Evolutionary conservation across 1,140 invertebrate species (phyloP).

Genomic region (Caenorhabditis inopinata): DNA sequence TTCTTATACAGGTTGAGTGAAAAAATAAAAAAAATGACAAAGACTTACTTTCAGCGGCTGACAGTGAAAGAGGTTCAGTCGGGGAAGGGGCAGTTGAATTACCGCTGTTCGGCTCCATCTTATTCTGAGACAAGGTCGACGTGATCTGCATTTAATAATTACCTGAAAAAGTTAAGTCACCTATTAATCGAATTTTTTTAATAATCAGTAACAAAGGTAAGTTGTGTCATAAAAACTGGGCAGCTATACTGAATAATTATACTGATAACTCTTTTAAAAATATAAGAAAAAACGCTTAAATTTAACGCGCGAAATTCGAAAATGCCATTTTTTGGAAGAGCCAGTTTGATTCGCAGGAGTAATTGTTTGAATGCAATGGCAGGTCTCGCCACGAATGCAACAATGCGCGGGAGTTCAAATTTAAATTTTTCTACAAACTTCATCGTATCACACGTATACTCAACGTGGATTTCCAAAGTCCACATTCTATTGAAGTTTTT

Average conservation of each 20-base stretch:
- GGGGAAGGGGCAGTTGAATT: neutral
- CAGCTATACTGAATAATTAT: too few relatives aligned
- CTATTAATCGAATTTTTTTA: too few relatives aligned
- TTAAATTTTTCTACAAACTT: neutral
- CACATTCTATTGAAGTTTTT: too few relatives aligned
- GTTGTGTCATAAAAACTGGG: neutral
- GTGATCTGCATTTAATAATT: conserved; percentile 31
- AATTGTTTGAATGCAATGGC: neutral
- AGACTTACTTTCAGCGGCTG: neutral
- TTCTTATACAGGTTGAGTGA: too few relatives aligned
- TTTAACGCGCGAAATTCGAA: conserved; percentile 31
- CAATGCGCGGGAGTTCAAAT: neutral
- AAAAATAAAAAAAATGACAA: too few relatives aligned
- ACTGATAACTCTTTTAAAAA: neutral
- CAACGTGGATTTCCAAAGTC: neutral
- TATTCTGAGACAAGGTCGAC: neutral
- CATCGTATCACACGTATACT: neutral
- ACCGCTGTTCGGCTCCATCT: conserved; percentile 11
- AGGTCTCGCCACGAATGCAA: neutral
- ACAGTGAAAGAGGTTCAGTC: neutral
- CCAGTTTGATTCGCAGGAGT: conserved; percentile 9
- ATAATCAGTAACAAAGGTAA: neutral
- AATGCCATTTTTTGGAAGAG: conserved; percentile 9
- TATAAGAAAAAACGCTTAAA: neutral
- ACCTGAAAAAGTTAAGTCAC: conserved; percentile 7